Percentiles rank a stretch among this genome's conserved stretches.
Conservation (phyloP, 2,113 vertebrate genomes). For the Symphodus melops region DNA sequence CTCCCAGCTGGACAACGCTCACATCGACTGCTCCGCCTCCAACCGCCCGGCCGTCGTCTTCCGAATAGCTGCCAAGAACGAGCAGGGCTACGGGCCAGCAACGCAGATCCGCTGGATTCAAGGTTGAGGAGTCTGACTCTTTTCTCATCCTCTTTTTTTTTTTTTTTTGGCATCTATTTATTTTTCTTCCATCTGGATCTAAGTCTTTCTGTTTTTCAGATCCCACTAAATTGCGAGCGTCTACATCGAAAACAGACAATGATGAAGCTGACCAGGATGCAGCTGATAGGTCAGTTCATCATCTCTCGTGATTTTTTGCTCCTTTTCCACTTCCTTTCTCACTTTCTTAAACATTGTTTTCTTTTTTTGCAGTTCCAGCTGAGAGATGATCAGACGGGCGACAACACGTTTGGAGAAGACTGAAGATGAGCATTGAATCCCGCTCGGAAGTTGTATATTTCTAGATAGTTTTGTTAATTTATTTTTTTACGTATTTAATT, state of each 20-base stretch:
- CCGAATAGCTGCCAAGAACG: conserved; percentile 97
- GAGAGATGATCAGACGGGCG: conserved; percentile 30
- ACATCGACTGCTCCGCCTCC: conserved; percentile 90
- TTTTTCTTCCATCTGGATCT: background rate
- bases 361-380: conserved; percentile 71
- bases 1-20: conserved; percentile 91
- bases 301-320: background rate
- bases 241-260: conserved; percentile 56
- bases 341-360: background rate
- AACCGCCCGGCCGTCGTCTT: conserved; percentile 93
- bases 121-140: conserved; percentile 78
- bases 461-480: conserved; percentile 63
- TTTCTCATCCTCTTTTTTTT: background rate
- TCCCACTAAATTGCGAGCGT: conserved; percentile 61
- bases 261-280: conserved; percentile 59
- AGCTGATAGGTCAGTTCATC: conserved; percentile 67
- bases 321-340: background rate
- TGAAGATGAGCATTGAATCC: conserved; percentile 38
- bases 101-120: conserved; percentile 99
- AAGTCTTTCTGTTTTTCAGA: conserved; percentile 54
- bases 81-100: conserved; percentile 96
- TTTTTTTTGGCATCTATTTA: too few species aligned
- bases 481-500: conserved; percentile 69
- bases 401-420: conserved; percentile 5
- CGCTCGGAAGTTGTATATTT: conserved; percentile 31